These are phyloP conservation scores for Arvicola amphibius DNA, from an alignment of 2,797 vertebrate species.

Conservation along the genomic window DNA sequence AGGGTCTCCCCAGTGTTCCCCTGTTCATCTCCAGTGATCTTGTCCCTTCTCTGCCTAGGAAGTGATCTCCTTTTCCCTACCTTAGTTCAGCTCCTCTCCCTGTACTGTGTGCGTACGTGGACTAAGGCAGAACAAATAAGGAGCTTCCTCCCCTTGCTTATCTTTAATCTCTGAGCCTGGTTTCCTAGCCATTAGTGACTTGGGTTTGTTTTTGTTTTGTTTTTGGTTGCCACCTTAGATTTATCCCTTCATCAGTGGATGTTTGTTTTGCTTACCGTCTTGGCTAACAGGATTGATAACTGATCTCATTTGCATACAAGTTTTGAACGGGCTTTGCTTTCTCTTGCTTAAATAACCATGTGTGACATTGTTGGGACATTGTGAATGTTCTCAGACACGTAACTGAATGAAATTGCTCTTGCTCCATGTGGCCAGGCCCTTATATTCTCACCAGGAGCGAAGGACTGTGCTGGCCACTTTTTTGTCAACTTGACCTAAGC, in stretches of 20 bases:
- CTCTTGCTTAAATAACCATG: neutral
- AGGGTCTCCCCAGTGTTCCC: neutral
- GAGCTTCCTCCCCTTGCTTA: neutral
- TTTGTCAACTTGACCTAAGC: neutral
- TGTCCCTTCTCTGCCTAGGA: neutral
- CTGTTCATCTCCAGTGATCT: neutral
- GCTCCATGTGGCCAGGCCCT: neutral
- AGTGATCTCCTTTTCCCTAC: neutral
- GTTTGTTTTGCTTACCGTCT: neutral
- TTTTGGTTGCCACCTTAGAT: neutral
- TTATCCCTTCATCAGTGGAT: neutral
- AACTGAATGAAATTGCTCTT: neutral
- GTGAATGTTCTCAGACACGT: neutral
- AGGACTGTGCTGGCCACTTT: neutral
- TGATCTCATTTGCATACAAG: neutral
- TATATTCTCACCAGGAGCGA: neutral
- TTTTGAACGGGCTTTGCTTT: neutral
- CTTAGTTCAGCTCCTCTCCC: neutral
- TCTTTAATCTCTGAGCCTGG: neutral
- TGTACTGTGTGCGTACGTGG: neutral
- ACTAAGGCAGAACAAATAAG: neutral
- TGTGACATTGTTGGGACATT: neutral
- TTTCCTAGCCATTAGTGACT: neutral
- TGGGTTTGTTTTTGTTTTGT: neutral
- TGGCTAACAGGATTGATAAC: neutral